These are phyloP conservation scores for Nymphalis urticae DNA, from an alignment of 2,888 invertebrate species.

Conservation along the genomic window DNA sequence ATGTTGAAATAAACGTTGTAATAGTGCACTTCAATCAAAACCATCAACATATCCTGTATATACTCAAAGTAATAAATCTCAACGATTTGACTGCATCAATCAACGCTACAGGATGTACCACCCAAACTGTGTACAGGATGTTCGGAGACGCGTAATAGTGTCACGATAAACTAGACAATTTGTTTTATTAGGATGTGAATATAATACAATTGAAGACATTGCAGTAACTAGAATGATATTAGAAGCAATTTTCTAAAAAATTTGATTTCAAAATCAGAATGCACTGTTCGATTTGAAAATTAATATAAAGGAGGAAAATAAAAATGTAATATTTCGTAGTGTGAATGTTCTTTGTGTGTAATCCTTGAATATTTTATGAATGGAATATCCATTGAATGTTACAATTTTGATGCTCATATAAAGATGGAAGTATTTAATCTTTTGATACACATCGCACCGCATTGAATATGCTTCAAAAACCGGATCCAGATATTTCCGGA, in stretches of 20 bases:
- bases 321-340: no score
- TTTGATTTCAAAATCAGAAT: background rate
- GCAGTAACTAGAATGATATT: background rate
- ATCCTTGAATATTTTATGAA: background rate
- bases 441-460: constrained; percentile 24
- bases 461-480: constrained; percentile 36
- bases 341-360: background rate
- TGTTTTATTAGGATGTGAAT: constrained; percentile 18
- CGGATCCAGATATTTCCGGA: constrained; percentile 54
- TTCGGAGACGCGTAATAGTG: constrained; percentile 24
- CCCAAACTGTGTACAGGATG: constrained; percentile 41
- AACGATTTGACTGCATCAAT: constrained; percentile 37
- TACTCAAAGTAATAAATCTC: constrained; percentile 33
- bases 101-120: constrained; percentile 40
- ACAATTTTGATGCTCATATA: constrained; percentile 8
- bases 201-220: background rate
- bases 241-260: background rate
- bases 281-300: background rate
- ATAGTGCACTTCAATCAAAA: constrained; percentile 24
- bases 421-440: constrained; percentile 20
- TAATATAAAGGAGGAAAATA: background rate
- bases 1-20: background rate
- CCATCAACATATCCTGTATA: constrained; percentile 34
- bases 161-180: constrained; percentile 18
- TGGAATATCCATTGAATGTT: background rate